phyloP scores from a whole-genome alignment of 2,797 vertebrate species.

The Falco biarmicus region DNA sequence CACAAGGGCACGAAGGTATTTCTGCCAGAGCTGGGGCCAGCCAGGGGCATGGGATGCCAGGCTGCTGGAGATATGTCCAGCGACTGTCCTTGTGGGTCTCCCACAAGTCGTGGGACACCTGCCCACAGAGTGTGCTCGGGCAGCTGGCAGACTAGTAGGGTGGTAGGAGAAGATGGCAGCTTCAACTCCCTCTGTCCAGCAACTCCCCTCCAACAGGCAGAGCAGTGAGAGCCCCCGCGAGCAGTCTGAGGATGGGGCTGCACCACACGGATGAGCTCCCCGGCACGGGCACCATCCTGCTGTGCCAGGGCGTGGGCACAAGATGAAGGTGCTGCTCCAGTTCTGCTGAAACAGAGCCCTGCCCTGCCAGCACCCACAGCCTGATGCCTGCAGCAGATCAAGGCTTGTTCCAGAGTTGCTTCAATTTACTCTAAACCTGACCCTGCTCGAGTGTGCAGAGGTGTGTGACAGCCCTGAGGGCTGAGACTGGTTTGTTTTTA shows the following conservation, averaged over 20 bases:
- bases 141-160: background rate
- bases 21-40: background rate
- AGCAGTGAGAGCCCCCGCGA: background rate
- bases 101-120: fast-evolving
- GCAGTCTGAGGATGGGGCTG: fast-evolving
- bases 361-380: background rate
- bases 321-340: background rate
- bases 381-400: background rate
- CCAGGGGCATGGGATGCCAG: fast-evolving
- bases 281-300: fast-evolving
- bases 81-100: background rate
- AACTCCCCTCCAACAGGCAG: background rate
- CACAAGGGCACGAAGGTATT: background rate
- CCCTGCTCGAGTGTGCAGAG: fast-evolving
- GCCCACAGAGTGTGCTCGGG: fast-evolving
- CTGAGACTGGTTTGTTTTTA: background rate
- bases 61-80: background rate
- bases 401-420: background rate
- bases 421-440: background rate
- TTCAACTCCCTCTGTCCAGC: background rate
- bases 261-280: fast-evolving
- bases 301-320: fast-evolving
- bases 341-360: background rate
- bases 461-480: background rate
- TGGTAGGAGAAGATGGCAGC: background rate